These are phyloP conservation scores for Atta cephalotes DNA, from an alignment of 1,140 invertebrate genomes.

Conservation along the genomic window DNA sequence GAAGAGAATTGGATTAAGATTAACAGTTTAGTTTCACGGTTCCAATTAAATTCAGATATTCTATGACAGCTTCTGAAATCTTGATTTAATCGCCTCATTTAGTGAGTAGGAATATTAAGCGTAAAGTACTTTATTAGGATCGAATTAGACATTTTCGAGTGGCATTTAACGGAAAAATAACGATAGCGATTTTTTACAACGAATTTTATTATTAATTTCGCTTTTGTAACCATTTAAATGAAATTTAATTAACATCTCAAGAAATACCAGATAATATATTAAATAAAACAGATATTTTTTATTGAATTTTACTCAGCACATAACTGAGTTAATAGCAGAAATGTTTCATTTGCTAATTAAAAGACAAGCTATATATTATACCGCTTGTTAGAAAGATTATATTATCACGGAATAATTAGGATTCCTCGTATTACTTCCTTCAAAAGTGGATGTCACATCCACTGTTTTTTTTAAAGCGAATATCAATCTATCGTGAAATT, in stretches of 20 bases:
- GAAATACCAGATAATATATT: not conserved
- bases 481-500: constrained; percentile 42
- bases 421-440: constrained; percentile 29
- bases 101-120: constrained; percentile 13
- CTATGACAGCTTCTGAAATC: constrained; percentile 36
- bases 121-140: constrained; percentile 35
- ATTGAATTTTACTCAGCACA: constrained; percentile 4
- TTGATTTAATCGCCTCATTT: constrained; percentile 63
- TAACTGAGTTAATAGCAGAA: constrained; percentile 3
- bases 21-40: constrained; percentile 59
- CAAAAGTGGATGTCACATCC: constrained; percentile 16
- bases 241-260: too few relatives aligned
- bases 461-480: not conserved
- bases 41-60: constrained; percentile 61
- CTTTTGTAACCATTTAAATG: too few relatives aligned
- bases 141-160: not conserved
- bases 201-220: not conserved
- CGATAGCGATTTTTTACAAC: not conserved
- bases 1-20: constrained; percentile 50
- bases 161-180: constrained; percentile 4
- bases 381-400: constrained; percentile 31
- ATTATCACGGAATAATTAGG: constrained; percentile 36
- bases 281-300: constrained; percentile 8
- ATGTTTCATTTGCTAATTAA: constrained; percentile 54
- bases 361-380: constrained; percentile 23